Evolutionary conservation across 2,888 invertebrate genomes (phyloP), one percentile per base, ranked within the genome.

Genomic region (Cabera pusaria): DNA sequence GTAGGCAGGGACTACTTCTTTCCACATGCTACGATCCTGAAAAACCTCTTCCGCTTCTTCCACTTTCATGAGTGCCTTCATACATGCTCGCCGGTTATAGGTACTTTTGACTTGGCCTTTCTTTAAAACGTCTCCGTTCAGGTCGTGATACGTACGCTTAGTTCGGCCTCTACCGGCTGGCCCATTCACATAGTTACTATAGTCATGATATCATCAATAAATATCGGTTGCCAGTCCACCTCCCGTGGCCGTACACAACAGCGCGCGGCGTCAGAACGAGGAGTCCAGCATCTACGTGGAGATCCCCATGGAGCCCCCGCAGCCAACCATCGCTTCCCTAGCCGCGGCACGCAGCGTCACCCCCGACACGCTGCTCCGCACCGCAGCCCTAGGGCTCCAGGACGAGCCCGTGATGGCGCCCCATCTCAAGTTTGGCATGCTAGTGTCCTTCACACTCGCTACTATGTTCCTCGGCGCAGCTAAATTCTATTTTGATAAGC

Each of bases 401-500:
- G 80, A 79, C 50, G 76, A 84, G 25, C 89, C 89, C 24, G 69
- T 90, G 65, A 83, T 91, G 68, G 90, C 90, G 5, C 89, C 91
- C 6, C 92, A 92, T 49, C 75, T 93, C 26, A 93, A 93, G 75
- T 93, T 92, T 64, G 93, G 92, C 33, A 92, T 95, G 82, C 93
- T 94, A 82, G 92, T 93, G 19, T 93, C 93, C 0, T 91, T 95
- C 56, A 92, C 92, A 6, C 71, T 95, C 24, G 92, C 93, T 1
- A 92, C 93, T 0, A 90, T 93, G 18, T 93, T 94, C 62, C 84
- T 94, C 27, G 93, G 92, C 0, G 93, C 92, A 12, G 92, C 92
- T 10, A 94, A 93, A 76, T 93, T 93, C 69, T 94, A 94, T 64
- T 93, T 94, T 44, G 93, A 93, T 64, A 88, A 91, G 56, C 92